These are phyloP conservation scores for Alethe castanea DNA, from an alignment of 2,113 vertebrate species.

Conservation along the genomic window DNA sequence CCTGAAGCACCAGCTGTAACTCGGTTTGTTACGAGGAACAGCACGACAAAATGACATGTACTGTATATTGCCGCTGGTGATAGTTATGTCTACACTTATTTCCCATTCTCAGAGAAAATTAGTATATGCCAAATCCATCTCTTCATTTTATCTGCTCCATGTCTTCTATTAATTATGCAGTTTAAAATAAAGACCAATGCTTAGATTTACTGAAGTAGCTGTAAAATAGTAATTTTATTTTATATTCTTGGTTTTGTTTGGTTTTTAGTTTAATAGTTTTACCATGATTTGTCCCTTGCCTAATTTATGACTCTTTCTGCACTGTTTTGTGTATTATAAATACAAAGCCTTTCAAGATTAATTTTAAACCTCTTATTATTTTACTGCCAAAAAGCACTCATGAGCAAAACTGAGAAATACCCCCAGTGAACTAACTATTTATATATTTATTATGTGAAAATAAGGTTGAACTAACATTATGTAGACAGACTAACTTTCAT, in stretches of 20 bases:
- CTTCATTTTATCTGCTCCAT: not conserved
- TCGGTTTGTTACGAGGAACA: constrained; percentile 66
- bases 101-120: constrained; percentile 34
- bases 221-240: constrained; percentile 55
- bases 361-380: not conserved
- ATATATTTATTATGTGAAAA: constrained; percentile 56
- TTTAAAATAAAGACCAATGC: constrained; percentile 36
- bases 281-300: not conserved
- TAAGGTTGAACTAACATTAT: constrained; percentile 43
- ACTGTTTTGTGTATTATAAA: constrained; percentile 50
- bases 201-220: constrained; percentile 43
- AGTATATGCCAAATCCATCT: constrained; percentile 13
- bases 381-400: constrained; percentile 3
- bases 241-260: not conserved
- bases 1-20: constrained; percentile 63
- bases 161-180: constrained; percentile 14
- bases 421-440: constrained; percentile 39
- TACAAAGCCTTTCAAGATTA: constrained; percentile 4
- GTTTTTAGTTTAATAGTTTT: not conserved
- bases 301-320: constrained; percentile 53
- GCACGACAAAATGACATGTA: constrained; percentile 58
- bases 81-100: constrained; percentile 28
- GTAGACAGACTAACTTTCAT: constrained; percentile 42
- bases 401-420: not conserved
- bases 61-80: constrained; percentile 64